Evolutionary conservation across 2,113 vertebrate species (phyloP).

Genomic region (Gambusia holbrooki): DNA sequence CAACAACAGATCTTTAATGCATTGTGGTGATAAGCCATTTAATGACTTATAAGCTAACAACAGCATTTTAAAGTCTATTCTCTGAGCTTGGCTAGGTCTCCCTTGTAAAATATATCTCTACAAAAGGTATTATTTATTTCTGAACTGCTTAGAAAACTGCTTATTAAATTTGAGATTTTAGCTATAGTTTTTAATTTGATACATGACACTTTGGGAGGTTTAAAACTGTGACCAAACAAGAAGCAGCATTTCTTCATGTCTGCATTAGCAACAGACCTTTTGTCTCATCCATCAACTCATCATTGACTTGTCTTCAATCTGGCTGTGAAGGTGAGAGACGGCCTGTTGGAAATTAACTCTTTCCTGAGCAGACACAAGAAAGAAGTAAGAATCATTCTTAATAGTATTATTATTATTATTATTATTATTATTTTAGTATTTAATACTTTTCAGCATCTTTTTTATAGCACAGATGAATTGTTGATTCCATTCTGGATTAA

Average conservation of each 20-base stretch:
- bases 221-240: not conserved
- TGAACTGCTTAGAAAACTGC: not conserved
- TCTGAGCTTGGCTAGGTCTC: too few relatives aligned
- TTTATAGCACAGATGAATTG: not conserved
- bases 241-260: not conserved
- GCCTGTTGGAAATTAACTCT: constrained; percentile 87
- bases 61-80: too few relatives aligned
- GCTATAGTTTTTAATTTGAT: not conserved
- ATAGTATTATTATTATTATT: too few relatives aligned
- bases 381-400: constrained; percentile 54
- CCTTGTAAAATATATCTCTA: too few relatives aligned
- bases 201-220: not conserved
- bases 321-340: constrained; percentile 81
- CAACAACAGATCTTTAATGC: too few relatives aligned
- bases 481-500: constrained; percentile 55
- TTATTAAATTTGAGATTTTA: not conserved
- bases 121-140: not conserved
- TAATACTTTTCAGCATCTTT: not conserved
- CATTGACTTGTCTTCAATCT: not conserved
- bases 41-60: too few relatives aligned
- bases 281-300: not conserved
- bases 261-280: not conserved
- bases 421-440: too few relatives aligned
- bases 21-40: too few relatives aligned
- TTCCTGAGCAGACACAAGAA: constrained; percentile 86